phyloP scores from a whole-genome alignment of 2,888 invertebrate species.

The Synergus itoensis region DNA sequence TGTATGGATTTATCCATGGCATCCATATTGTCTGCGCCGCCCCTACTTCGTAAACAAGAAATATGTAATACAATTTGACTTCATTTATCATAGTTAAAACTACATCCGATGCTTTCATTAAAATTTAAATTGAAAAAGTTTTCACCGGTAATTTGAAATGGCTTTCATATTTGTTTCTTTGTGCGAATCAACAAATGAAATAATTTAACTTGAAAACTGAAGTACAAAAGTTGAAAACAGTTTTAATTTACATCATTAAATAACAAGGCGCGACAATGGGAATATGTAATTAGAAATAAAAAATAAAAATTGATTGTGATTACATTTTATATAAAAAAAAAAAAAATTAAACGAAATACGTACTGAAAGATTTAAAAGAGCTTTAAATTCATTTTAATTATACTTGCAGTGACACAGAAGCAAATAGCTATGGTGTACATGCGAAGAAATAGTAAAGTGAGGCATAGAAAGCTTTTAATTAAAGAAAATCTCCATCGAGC shows the following conservation, averaged over 20 bases:
- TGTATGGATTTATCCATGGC: no score
- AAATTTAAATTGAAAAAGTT: slow-evolving; percentile 1
- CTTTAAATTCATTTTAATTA: background rate
- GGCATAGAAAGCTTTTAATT: no score
- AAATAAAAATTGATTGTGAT: no score
- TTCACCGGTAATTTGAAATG: background rate
- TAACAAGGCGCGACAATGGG: no score
- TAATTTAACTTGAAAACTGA: background rate
- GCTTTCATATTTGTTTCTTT: background rate
- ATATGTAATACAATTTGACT: background rate
- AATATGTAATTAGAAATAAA: no score
- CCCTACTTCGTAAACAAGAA: background rate
- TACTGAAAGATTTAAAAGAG: background rate
- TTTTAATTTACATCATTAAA: no score
- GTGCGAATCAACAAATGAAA: background rate
- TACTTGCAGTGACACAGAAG: background rate
- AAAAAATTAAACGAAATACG: background rate
- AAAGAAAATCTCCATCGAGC: no score
- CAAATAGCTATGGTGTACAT: background rate
- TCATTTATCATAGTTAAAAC: background rate
- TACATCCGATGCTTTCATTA: background rate
- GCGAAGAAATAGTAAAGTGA: background rate
- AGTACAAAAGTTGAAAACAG: no score
- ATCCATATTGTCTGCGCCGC: no score
- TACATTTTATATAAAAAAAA: no score